Evolutionary conservation across 2,888 invertebrate species (phyloP).

Genomic region (Lithophane ornitopus): DNA sequence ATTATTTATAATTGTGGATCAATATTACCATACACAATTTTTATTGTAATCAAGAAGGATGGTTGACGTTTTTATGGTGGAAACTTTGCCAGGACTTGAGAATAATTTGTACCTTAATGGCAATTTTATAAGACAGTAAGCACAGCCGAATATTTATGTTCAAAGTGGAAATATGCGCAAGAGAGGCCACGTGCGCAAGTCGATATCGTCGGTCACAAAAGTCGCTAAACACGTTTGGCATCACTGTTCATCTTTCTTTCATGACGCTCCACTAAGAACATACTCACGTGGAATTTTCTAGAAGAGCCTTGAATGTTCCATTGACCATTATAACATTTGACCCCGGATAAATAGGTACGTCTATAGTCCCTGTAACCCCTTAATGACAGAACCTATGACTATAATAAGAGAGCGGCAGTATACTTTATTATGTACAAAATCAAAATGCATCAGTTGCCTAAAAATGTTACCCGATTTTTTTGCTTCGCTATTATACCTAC

Average conservation of each 20-base stretch:
- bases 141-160: slow-evolving; percentile 7
- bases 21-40: slow-evolving; percentile 43
- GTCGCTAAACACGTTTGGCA: slow-evolving; percentile 53
- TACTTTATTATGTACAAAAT: too few species aligned
- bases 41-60: slow-evolving; percentile 25
- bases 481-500: too few species aligned
- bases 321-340: background rate
- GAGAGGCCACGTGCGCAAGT: slow-evolving; percentile 32
- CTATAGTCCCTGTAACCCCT: background rate
- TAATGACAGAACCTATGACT: background rate
- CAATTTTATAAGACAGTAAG: slow-evolving; percentile 1
- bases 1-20: slow-evolving; percentile 47
- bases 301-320: slow-evolving; percentile 10
- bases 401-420: background rate
- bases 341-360: background rate
- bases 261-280: slow-evolving; percentile 7
- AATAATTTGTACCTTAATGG: background rate
- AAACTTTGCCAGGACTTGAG: slow-evolving; percentile 3
- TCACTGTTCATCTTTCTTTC: slow-evolving; percentile 51
- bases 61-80: slow-evolving; percentile 12
- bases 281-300: slow-evolving; percentile 32
- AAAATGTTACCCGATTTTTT: too few species aligned
- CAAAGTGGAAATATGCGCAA: slow-evolving; percentile 10
- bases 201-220: slow-evolving; percentile 34
- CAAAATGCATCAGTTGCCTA: too few species aligned